A percentile compares a stretch with the other conserved stretches of the same genome.
These are phyloP conservation scores for Phainopepla nitens DNA, from an alignment of 2,113 vertebrate genomes.

Conservation along the genomic window DNA sequence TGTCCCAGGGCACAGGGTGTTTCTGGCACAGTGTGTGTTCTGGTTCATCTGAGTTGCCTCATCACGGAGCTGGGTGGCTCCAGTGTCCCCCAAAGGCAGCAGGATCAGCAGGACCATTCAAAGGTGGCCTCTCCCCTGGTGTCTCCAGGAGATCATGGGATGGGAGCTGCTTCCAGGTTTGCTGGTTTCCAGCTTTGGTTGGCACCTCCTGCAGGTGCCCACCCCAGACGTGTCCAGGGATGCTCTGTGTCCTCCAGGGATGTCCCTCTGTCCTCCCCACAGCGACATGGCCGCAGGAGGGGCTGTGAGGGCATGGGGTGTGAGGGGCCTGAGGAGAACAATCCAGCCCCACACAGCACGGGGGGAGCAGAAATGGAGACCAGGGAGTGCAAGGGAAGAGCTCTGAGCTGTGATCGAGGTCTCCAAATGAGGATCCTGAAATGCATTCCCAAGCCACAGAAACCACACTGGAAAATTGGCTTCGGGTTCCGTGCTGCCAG, in stretches of 20 bases:
- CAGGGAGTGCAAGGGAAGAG: background rate
- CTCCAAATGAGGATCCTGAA: background rate
- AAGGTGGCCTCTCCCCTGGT: fast-evolving
- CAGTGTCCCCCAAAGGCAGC: too few species aligned
- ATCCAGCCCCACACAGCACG: fast-evolving
- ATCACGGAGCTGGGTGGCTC: background rate
- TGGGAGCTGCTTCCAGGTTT: background rate
- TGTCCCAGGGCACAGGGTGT: background rate
- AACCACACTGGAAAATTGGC: constrained; percentile 36
- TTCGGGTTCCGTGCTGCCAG: background rate
- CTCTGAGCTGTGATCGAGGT: background rate
- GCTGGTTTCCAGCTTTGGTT: background rate
- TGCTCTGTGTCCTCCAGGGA: fast-evolving
- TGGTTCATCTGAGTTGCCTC: background rate
- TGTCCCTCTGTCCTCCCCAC: background rate
- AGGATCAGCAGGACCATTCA: background rate
- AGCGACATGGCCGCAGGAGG: fast-evolving
- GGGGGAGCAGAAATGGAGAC: background rate
- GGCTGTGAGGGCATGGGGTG: fast-evolving
- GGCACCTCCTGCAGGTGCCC: background rate
- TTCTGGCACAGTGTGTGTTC: background rate
- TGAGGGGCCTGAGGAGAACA: background rate
- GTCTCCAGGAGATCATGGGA: background rate
- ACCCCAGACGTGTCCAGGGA: background rate
- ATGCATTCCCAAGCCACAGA: constrained; percentile 31